Percentiles rank a stretch among this genome's conserved stretches.
Conservation (phyloP, 2,888 invertebrate species). For the Mantis religiosa region DNA sequence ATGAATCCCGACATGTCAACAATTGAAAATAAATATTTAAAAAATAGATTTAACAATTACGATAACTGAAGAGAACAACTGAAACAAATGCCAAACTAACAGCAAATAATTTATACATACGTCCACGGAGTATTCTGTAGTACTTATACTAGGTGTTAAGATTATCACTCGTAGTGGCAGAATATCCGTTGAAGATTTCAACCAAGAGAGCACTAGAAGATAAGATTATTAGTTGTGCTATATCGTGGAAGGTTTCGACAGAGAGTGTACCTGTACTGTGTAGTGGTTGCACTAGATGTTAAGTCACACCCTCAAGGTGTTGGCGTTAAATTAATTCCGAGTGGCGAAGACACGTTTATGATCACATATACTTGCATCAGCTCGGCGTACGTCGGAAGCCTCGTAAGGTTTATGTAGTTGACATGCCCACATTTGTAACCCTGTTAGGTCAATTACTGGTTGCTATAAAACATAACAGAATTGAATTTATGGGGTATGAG, state of each 20-base stretch:
- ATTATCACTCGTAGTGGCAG: no score
- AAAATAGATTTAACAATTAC: no score
- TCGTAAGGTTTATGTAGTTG: background rate
- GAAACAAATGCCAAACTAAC: no score
- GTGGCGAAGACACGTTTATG: background rate
- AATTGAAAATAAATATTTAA: no score
- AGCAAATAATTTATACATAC: no score
- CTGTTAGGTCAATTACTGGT: background rate
- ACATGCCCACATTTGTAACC: background rate
- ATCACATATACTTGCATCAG: background rate
- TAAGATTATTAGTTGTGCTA: no score
- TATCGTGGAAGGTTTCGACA: background rate
- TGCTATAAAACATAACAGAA: background rate
- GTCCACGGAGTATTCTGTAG: no score
- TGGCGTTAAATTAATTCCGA: background rate
- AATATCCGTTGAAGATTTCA: no score
- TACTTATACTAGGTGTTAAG: no score
- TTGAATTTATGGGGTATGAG: background rate
- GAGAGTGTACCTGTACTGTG: background rate
- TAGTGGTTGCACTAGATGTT: background rate
- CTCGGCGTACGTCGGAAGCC: background rate
- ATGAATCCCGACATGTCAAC: no score
- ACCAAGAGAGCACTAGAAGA: no score
- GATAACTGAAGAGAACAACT: no score
- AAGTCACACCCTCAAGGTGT: background rate